Evolutionary conservation across 2,113 vertebrate genomes (phyloP), one percentile per base, ranked within the genome.

Genomic region (Petroica traversi): DNA sequence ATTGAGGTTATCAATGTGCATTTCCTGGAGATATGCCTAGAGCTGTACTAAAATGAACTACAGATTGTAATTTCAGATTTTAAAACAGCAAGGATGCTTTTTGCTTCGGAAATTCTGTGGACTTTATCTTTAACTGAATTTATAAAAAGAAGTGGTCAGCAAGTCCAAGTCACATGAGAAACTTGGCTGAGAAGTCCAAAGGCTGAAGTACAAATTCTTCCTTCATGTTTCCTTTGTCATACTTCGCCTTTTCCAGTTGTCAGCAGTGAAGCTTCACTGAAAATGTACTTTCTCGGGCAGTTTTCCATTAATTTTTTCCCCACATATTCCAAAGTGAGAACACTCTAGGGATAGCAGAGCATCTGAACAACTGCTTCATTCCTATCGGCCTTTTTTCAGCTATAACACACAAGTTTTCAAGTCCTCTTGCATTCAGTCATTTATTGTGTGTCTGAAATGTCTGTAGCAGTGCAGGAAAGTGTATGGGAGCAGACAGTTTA

Each of bases 161-260:
- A 96, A 93, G 75, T 94, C 89, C 72, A 93, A 97, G 92, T 92
- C 93, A 95, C 90, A 94, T 96, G 95, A 96, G 75, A 88, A 96
- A 95, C 67, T 96, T 93, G 88, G 85, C 93, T 74, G 78, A 94
- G 82, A 93, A 95, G 72, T 94, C 94, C 94, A 96, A 95, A 96
- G 95, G 72, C 90, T 92, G 93, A 97, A 97, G 94, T 96, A 92
- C 96, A 96, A 90, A 96, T 97, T 96, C 95, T 96, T 91, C 87
- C 76, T 92, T 93, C 40, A 9, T 74, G 72, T 86, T 96, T 94
- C 92, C 85, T 95, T 92, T 84, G 78, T 90, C 59, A 96, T 52
- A 93, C n/a, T 94, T 94, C 0, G 3, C 55, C 78, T 93, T 88
- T 82, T 92, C 82, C 79, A 73, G 26, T 74, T 90, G 67, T 85